Evolutionary conservation across 2,888 invertebrate species (phyloP).

Genomic region (Zootermopsis nevadensis): DNA sequence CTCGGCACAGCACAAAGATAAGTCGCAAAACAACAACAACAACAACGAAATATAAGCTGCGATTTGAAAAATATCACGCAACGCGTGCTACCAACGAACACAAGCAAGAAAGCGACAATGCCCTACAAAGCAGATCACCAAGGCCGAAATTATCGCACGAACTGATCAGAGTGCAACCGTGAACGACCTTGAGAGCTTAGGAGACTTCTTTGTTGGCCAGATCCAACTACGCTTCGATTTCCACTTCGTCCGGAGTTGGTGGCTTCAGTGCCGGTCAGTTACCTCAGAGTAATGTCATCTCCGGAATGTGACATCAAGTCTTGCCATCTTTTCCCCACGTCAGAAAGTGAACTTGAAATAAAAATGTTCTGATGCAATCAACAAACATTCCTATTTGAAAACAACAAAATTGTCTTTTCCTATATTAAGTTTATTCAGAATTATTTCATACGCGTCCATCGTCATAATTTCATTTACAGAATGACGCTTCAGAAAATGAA

Average conservation of each 20-base stretch:
- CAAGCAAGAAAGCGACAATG: neutral
- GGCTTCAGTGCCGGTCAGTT: neutral
- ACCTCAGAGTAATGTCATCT: slow-evolving; percentile 24
- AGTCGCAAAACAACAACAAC: neutral
- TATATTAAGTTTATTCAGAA: no score
- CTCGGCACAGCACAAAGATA: neutral
- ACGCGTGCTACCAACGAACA: neutral
- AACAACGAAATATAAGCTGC: no score
- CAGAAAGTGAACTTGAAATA: neutral
- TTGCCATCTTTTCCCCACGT: neutral
- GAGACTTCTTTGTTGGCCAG: slow-evolving; percentile 33
- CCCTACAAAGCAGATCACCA: neutral
- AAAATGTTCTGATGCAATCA: neutral
- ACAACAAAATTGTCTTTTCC: no score
- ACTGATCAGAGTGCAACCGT: neutral
- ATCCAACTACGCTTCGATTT: neutral
- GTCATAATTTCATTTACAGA: no score
- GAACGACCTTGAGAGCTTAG: slow-evolving; percentile 32
- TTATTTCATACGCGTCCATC: no score
- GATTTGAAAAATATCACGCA: neutral
- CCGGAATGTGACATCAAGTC: slow-evolving; percentile 19
- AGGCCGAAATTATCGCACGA: neutral
- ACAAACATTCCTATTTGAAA: neutral
- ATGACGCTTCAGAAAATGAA: no score
- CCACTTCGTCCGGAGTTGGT: neutral